Base-by-base conservation (phyloP, 2,888 invertebrate species). In the Drosophila testacea region DNA sequence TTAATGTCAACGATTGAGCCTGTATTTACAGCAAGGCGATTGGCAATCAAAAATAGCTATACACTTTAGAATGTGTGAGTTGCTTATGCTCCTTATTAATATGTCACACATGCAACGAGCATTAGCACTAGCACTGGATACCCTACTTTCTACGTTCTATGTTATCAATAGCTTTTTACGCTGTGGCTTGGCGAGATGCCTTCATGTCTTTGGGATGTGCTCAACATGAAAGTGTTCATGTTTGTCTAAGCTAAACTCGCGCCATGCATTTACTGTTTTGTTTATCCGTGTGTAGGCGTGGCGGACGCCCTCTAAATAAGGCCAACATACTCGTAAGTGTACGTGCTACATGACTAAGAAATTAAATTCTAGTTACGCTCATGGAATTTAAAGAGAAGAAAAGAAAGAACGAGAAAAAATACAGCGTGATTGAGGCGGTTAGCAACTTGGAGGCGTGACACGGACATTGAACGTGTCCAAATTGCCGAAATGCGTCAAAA, bases 401-500 rank as follows among this genome's bases (percentile, higher is more conserved):
- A 57, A 42, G 27, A 56, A 73, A 61, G 62, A 3, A 63, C 6
- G 36, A 28, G 22, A 44, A 38, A 22, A 56, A 56, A 30, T 22
- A 47, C n/a, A 32, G 36, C 32, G 32, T 48, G 34, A 36, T 73
- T 54, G 63, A 22, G 50, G 54, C 52, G 55, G 55, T 32, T 56
- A 13, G 6, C 39, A 13, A 51, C 27, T 67, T 34, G 61, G 32
- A 51, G 59, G 67, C 65, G 61, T 60, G 76, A 56, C 57, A 67
- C 67, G 60, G 61, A 65, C 65, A 63, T 59, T 79, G 81, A 73
- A 83, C 81, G 84, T 87, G 87, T 77, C 71, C 70, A 81, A 83
- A 83, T 86, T 83, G 83, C 71, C 71, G 81, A 79, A 83, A 79
- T 69, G 79, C 87, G 62, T 79, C 68, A 67, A 81, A 86, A 87